phyloP scores from a whole-genome alignment of 1,140 invertebrate species.

The Paraescarpia echinospica region DNA sequence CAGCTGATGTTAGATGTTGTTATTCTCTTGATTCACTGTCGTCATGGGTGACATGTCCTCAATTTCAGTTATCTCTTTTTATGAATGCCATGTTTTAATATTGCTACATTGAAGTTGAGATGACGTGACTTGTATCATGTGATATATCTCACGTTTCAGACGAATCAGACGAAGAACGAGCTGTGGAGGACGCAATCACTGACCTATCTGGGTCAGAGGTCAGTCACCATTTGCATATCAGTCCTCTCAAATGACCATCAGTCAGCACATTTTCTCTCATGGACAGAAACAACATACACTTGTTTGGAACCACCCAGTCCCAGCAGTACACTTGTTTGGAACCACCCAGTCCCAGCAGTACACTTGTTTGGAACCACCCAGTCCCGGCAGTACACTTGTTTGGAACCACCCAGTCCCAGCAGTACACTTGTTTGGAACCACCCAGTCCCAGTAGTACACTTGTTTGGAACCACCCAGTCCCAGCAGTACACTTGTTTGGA shows the following conservation, averaged over 20 bases:
- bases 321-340: neutral
- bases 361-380: too few species aligned
- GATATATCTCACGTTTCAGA: neutral
- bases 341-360: too few species aligned
- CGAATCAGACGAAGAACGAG: constrained; percentile 5
- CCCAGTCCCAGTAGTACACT: too few species aligned
- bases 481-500: too few species aligned
- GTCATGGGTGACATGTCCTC: too few species aligned
- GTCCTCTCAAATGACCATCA: neutral
- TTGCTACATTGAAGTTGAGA: neutral
- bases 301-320: neutral
- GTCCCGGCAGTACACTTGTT: too few species aligned
- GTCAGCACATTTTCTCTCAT: neutral
- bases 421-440: too few species aligned
- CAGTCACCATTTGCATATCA: neutral
- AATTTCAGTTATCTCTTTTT: too few species aligned
- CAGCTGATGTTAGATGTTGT: too few species aligned
- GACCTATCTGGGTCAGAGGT: constrained; percentile 11
- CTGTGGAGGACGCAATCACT: constrained; percentile 4
- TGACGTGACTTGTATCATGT: neutral
- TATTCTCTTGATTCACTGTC: too few species aligned
- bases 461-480: too few species aligned
- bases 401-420: too few species aligned
- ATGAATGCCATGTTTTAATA: neutral
- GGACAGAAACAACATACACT: neutral